Percentiles rank a stretch among this genome's conserved stretches.
Evolutionary conservation across 2,113 vertebrate species (phyloP).

Genomic region (Rhinolophus sinicus): DNA sequence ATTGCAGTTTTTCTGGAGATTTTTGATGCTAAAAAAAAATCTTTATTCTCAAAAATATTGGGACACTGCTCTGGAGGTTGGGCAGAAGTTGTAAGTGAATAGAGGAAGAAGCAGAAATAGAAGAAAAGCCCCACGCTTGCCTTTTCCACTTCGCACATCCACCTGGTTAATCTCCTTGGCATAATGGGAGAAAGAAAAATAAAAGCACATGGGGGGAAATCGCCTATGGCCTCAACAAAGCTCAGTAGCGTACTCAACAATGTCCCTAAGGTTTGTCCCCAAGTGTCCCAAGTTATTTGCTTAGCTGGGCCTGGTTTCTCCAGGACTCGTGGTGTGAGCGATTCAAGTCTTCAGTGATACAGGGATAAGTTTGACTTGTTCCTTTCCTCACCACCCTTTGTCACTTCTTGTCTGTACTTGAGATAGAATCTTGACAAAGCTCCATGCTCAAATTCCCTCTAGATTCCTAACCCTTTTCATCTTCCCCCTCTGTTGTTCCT

Average conservation of each 20-base stretch:
- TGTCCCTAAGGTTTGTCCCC: background rate
- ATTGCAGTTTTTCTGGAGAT: background rate
- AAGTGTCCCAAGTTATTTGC: background rate
- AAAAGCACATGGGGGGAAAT: background rate
- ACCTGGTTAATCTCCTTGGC: background rate
- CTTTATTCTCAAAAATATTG: conserved; percentile 5
- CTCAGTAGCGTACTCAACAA: background rate
- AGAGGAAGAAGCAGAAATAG: background rate
- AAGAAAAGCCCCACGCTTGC: background rate
- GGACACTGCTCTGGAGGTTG: background rate
- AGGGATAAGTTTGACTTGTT: background rate
- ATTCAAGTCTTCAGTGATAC: background rate
- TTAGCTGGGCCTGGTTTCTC: background rate
- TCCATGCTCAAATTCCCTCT: background rate
- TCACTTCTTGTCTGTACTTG: background rate
- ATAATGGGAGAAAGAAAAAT: background rate
- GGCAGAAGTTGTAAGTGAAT: background rate
- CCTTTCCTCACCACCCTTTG: background rate
- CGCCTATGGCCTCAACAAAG: background rate
- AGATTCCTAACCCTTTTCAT: background rate
- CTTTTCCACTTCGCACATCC: background rate
- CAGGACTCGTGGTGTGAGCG: background rate
- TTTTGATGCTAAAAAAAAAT: background rate
- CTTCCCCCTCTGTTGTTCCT: background rate
- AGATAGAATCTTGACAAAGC: background rate